Evolutionary conservation across 2,113 vertebrate species (phyloP).

Genomic region (Morphnarchus princeps): DNA sequence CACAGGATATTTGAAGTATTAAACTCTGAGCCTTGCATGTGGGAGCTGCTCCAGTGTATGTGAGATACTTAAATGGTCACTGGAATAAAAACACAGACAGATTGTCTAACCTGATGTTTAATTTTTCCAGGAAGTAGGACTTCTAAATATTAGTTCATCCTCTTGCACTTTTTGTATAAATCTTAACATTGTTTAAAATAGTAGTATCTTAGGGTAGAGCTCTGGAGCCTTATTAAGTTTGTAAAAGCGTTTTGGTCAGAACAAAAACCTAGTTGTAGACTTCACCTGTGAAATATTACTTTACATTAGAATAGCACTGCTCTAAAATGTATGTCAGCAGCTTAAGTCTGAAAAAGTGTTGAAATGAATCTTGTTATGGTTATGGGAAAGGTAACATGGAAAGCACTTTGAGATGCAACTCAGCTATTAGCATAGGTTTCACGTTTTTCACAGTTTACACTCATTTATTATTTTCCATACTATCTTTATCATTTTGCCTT

Average conservation of each 20-base stretch:
- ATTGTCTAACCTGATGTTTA: not conserved
- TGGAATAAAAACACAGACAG: not conserved
- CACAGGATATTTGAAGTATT: not conserved
- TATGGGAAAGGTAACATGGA: not conserved
- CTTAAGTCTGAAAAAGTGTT: not conserved
- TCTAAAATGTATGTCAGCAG: not conserved
- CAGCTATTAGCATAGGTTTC: not conserved
- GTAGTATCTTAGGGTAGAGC: not conserved
- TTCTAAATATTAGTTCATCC: not conserved
- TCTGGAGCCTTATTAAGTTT: not conserved
- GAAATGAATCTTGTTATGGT: not conserved
- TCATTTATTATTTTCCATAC: not conserved
- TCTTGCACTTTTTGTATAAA: not conserved
- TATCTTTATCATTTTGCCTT: not conserved
- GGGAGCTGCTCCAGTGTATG: not conserved
- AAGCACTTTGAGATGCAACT: not conserved
- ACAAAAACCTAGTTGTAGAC: not conserved
- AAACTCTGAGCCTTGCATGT: not conserved
- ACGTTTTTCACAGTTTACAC: not conserved
- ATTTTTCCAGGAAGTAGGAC: not conserved
- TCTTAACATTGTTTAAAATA: not conserved
- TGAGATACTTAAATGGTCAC: not conserved
- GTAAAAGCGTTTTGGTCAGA: not conserved
- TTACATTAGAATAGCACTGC: not conserved
- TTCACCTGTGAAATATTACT: not conserved